A percentile compares a stretch with the other conserved stretches of the same genome.
Conservation (phyloP, 2,888 invertebrate species). For the Meteorus colon region DNA sequence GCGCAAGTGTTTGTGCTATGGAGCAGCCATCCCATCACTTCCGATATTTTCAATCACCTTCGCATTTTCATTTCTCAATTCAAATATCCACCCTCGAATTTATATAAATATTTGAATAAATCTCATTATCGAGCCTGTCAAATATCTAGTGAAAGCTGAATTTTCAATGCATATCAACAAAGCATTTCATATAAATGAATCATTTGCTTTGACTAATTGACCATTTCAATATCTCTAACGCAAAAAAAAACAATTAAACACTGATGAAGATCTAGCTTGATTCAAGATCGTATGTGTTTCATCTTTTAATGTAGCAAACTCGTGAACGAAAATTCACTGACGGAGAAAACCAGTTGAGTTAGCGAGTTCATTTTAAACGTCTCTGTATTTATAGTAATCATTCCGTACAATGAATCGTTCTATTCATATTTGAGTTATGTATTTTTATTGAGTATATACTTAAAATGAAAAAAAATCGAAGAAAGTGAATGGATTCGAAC, state of each 20-base stretch:
- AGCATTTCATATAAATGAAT: neutral
- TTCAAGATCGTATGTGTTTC: neutral
- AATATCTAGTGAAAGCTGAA: neutral
- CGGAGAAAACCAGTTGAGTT: neutral
- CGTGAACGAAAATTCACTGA: neutral
- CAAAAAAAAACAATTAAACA: neutral
- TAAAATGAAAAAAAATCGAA: too few species aligned
- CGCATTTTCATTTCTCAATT: neutral
- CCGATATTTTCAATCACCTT: neutral
- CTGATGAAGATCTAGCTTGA: neutral
- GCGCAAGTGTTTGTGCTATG: conserved; percentile 70
- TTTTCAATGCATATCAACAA: neutral
- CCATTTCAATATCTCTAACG: neutral
- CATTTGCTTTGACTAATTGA: neutral
- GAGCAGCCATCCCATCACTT: conserved; percentile 67
- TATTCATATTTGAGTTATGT: too few species aligned
- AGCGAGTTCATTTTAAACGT: neutral
- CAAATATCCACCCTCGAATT: neutral
- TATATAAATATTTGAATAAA: neutral
- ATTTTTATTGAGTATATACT: too few species aligned
- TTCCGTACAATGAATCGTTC: neutral
- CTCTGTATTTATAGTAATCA: conserved; percentile 1
- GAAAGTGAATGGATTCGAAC: too few species aligned
- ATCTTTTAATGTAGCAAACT: neutral
- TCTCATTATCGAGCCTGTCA: neutral